Conservation (phyloP, 2,797 vertebrate genomes). For the Ceryle rudis region DNA sequence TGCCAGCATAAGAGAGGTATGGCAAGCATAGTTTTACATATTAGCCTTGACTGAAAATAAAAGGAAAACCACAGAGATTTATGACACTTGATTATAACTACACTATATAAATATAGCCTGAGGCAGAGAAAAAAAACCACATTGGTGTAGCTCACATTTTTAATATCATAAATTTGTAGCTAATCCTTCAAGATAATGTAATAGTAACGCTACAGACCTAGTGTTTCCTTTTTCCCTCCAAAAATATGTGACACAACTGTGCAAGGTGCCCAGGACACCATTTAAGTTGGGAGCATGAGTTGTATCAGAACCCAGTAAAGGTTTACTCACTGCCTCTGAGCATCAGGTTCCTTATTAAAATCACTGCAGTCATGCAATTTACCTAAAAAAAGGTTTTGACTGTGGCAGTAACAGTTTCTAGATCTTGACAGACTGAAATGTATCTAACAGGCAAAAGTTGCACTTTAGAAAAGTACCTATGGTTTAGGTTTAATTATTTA, state of each 20-base stretch:
- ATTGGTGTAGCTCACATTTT: not conserved
- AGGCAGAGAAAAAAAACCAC: not conserved
- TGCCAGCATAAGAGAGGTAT: not conserved
- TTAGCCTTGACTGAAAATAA: not conserved
- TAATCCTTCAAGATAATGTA: not conserved
- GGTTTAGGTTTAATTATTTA: not conserved
- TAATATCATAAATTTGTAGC: not conserved
- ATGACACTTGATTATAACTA: not conserved
- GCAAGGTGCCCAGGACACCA: not conserved
- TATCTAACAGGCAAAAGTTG: not conserved
- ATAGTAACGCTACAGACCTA: not conserved
- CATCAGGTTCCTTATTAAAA: not conserved
- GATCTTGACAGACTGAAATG: not conserved
- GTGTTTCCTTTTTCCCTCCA: not conserved
- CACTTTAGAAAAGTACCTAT: not conserved
- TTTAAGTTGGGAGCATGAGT: not conserved
- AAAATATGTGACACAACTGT: not conserved
- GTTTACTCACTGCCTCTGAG: not conserved
- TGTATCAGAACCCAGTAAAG: not conserved
- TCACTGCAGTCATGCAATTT: not conserved
- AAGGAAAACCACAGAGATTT: not conserved
- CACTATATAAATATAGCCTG: not conserved
- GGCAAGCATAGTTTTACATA: not conserved
- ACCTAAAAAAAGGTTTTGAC: not conserved
- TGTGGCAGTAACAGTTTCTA: not conserved